These are phyloP conservation scores for Rhagonycha fulva DNA, from an alignment of 2,888 invertebrate species.

Conservation along the genomic window DNA sequence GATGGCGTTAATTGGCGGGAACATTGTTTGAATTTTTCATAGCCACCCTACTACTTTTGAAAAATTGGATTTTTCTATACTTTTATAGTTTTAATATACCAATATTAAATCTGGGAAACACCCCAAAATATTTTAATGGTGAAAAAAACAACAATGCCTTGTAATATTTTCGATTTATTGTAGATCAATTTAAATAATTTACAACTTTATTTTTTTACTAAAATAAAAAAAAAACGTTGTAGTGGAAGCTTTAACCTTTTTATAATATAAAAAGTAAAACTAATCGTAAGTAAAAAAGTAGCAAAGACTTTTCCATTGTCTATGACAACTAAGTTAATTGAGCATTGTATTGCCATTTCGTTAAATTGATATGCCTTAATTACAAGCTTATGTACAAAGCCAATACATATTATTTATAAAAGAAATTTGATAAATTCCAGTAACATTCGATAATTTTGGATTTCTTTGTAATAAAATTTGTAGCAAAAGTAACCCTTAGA, in stretches of 20 bases:
- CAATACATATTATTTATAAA: background rate
- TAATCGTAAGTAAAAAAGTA: background rate
- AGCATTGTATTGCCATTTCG: background rate
- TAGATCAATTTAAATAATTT: background rate
- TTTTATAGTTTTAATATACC: no score
- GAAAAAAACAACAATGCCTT: background rate
- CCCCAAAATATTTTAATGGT: no score
- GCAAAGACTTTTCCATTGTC: background rate
- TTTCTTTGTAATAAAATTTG: background rate
- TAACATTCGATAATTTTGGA: background rate
- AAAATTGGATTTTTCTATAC: no score
- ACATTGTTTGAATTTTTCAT: background rate
- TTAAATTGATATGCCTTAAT: background rate
- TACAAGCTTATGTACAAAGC: background rate
- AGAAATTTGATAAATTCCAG: background rate
- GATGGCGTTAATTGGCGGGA: background rate
- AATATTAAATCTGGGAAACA: no score
- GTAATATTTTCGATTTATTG: background rate
- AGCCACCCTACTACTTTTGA: no score
- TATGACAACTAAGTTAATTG: background rate
- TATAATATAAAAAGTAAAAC: background rate
- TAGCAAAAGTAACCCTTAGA: background rate
- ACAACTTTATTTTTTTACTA: background rate
- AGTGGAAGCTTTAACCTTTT: background rate
- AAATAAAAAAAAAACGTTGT: background rate